Conservation (phyloP, 64 coral and sea anemone species). For the Actinia tenebrosa region DNA sequence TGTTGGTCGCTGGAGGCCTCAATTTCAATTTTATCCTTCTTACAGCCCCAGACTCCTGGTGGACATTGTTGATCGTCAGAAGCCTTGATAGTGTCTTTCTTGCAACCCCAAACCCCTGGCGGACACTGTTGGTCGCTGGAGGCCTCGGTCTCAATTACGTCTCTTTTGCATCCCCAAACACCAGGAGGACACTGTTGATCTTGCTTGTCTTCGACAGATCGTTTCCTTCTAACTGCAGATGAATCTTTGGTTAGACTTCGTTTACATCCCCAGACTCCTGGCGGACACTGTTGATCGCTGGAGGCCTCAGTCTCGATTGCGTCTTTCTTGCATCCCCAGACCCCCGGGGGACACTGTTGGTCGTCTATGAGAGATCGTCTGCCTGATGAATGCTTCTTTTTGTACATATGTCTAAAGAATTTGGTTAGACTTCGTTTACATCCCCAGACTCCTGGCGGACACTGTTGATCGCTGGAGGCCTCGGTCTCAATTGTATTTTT, state of each 20-base stretch:
- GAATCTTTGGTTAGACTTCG: background rate
- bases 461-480: background rate
- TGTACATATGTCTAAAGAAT: constrained; percentile 16
- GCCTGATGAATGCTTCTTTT: background rate
- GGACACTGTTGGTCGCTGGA: constrained; percentile 13
- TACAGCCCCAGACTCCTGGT: constrained; percentile 63
- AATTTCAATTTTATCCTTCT: constrained; percentile 5
- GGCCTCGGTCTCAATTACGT: background rate
- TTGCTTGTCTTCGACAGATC: background rate
- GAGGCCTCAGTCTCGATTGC: background rate
- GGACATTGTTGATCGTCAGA: background rate
- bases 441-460: constrained; percentile 51
- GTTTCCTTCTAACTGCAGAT: background rate
- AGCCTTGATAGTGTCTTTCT: constrained; percentile 13
- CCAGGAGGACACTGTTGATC: constrained; percentile 34
- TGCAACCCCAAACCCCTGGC: constrained; percentile 38
- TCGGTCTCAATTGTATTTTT: constrained; percentile 11
- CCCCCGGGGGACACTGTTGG: constrained; percentile 30
- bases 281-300: constrained; percentile 13
- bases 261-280: constrained; percentile 46
- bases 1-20: background rate
- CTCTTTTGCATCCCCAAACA: constrained; percentile 40
- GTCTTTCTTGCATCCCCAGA: constrained; percentile 35
- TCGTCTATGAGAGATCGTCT: background rate
- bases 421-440: constrained; percentile 31